Base-by-base conservation (phyloP, 2,113 vertebrate genomes). In the Malurus melanocephalus region DNA sequence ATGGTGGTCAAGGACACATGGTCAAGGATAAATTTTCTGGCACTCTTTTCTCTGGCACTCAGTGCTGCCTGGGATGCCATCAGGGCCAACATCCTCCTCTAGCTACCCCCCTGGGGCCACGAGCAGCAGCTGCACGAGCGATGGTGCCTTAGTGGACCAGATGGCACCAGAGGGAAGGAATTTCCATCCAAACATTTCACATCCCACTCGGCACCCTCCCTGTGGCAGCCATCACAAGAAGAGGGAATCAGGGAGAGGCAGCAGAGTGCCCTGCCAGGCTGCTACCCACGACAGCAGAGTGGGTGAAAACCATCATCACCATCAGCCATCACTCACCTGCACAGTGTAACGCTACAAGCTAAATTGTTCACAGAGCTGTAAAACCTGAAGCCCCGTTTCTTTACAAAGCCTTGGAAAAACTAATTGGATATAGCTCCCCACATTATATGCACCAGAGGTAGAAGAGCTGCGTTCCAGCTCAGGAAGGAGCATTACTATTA, bases 401-500 rank as follows among this genome's bases (percentile, higher is more conserved):
- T 61, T 69, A 48, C 48, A 80, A 60, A 88, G 64, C 53, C 73
- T 87, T 84, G 69, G 80, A n/a, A 91, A 92, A 91, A 60, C 28
- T 80, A 90, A 93, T 33, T 83, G 75, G 60, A 88, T 22, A 6
- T 71, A 67, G 61, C 38, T 67, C 35, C 1, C 2, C 51, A 42
- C 43, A 73, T 81, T 79, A 87, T 75, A 62, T 94, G 65, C 64
- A n/a, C 0, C 5, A 92, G 74, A 76, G 20, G 77, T 20, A 75
- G 61, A 61, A 67, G 60, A 80, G 87, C 28, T 8, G 0, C 2
- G 27, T 79, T 90, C 86, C 67, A 93, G 56, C 66, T 71, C 40
- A 64, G 38, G 65, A 93, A 94, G 78, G 72, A 27, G 14, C 62
- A 83, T 48, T 93, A 68, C 53, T 73, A 75, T 79, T 89, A 80